Conservation (phyloP, 1,140 invertebrate species). For the Metaphire vulgaris region DNA sequence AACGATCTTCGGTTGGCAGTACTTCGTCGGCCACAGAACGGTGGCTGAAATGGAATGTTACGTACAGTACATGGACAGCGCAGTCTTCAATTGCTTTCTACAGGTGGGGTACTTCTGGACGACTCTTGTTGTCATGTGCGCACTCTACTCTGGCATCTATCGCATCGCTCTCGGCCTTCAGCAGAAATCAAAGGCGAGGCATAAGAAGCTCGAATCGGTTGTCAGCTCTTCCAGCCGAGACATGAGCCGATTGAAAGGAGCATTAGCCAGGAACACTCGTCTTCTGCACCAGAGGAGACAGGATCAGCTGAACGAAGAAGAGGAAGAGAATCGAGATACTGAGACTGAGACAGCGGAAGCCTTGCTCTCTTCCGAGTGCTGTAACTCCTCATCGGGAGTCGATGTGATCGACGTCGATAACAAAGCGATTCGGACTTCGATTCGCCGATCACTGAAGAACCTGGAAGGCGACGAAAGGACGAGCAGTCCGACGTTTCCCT, state of each 20-base stretch:
- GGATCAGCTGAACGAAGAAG: background rate
- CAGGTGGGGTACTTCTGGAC: constrained; percentile 98
- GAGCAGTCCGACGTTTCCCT: constrained; percentile 90
- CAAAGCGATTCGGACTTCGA: background rate
- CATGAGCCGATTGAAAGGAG: too few species aligned
- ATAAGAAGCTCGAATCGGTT: constrained; percentile 56
- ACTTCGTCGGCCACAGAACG: constrained; percentile 76
- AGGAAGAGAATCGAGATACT: background rate
- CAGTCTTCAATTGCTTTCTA: constrained; percentile 92
- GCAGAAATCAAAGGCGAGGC: constrained; percentile 75
- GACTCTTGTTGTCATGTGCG: constrained; percentile 58
- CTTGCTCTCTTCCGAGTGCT: background rate
- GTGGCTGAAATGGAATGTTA: constrained; percentile 76
- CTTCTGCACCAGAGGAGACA: constrained; percentile 72
- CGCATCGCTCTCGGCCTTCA: constrained; percentile 95
- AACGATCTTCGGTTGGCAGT: constrained; percentile 98
- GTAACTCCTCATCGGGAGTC: constrained; percentile 26
- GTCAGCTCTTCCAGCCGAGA: constrained; percentile 29
- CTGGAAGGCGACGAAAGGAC: constrained; percentile 71
- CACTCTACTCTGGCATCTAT: constrained; percentile 92
- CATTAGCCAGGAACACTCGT: constrained; percentile 33
- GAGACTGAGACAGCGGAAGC: background rate
- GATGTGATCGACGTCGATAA: constrained; percentile 22
- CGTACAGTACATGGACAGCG: constrained; percentile 96
- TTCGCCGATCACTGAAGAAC: constrained; percentile 34